Evolutionary conservation across 2,113 vertebrate species (phyloP).

Genomic region (Siniperca knerii): DNA sequence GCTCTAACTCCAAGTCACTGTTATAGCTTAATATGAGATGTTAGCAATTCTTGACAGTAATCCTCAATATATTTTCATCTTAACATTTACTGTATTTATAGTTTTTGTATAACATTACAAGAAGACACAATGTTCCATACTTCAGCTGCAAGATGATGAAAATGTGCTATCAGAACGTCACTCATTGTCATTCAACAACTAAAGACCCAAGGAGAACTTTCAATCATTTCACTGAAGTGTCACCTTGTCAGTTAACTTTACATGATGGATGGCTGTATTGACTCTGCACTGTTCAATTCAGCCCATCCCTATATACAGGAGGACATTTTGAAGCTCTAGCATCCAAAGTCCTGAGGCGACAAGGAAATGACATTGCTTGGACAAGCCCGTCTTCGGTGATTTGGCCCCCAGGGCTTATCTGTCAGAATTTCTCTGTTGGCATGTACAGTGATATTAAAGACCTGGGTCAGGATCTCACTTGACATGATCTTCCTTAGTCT

Average conservation of each 20-base stretch:
- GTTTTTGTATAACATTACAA: neutral
- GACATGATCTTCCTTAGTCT: slow-evolving; percentile 29
- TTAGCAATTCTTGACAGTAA: neutral
- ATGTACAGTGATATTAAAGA: slow-evolving; percentile 28
- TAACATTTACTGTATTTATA: neutral
- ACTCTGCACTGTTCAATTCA: slow-evolving; percentile 30
- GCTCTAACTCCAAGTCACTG: neutral
- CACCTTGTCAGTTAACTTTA: slow-evolving; percentile 61
- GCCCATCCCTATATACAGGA: neutral
- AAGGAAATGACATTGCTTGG: slow-evolving; percentile 41
- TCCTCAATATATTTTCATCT: neutral
- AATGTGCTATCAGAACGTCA: slow-evolving; percentile 15
- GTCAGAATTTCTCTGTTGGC: slow-evolving; percentile 33
- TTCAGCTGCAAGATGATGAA: slow-evolving; percentile 19
- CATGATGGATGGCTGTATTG: slow-evolving; percentile 62
- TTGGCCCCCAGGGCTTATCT: slow-evolving; percentile 21
- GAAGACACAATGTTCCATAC: slow-evolving; percentile 13
- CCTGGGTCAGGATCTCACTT: slow-evolving; percentile 34
- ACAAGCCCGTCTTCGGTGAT: slow-evolving; percentile 31
- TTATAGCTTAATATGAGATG: neutral
- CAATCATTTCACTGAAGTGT: slow-evolving; percentile 50
- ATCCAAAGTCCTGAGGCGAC: slow-evolving; percentile 24
- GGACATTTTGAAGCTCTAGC: slow-evolving; percentile 8
- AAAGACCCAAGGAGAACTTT: slow-evolving; percentile 32
- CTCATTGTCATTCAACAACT: slow-evolving; percentile 44